Evolutionary conservation across 2,113 vertebrate species (phyloP), one percentile per base, ranked within the genome.

Genomic region (Nyctibius bracteatus): DNA sequence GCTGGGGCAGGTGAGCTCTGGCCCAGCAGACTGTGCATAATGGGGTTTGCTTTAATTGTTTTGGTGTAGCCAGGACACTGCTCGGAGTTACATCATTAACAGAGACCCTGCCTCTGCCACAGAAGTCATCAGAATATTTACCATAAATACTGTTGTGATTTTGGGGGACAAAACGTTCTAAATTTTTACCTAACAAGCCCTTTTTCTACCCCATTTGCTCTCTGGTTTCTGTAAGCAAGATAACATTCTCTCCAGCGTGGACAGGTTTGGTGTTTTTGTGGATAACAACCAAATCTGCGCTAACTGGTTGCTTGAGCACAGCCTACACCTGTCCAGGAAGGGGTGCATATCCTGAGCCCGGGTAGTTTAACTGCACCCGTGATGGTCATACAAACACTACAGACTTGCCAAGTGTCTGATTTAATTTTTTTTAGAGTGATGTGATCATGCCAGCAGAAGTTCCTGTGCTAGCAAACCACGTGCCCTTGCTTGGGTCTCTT

Each of bases 221-320:
- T 43, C 62, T 92, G 51, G 13, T 62, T 66, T 90, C 43, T 79
- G 7, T 46, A 27, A 27, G 46, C 2, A 8, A 49, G 72, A 3
- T 27, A 37, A 24, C 6, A 2, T 6, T 22, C 22, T 47, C 49
- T 57, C 39, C 14, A 33, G 55, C 0, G 0, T 24, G 23, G 75
- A 21, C 66, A 63, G 33, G 8, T 78, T 58, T 74, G 41, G 28
- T 37, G 52, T 2, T 80, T 72, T 30, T 27, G 28, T 37, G 17
- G 30, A 1, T 46, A 51, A 27, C 12, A 14, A 31, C 33, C 51
- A n/a, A 49, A 31, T 46, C 28, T 52, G 63, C 84, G 63, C 27
- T 17, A 13, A 21, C 19, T 27, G 49, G 12, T 30, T 52, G 33
- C n/a, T 18, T 31, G 46, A 39, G 51, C 65, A 44, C 51, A 81